Base-by-base conservation (phyloP, 2,888 invertebrate species). In the Cabera pusaria region DNA sequence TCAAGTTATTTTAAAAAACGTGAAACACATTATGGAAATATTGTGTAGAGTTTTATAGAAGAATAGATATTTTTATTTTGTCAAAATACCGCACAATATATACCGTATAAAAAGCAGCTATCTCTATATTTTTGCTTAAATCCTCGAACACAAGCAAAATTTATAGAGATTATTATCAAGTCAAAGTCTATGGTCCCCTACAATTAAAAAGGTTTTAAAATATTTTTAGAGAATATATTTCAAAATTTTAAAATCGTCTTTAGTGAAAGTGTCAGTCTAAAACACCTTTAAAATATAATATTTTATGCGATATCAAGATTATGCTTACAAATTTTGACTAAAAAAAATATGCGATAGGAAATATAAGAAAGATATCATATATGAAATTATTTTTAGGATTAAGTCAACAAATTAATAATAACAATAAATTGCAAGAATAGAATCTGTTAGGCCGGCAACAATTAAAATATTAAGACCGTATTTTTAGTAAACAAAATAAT, bases 121-220 rank as follows among this genome's bases (percentile, higher is more conserved):
- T 69, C 58, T 62, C 62, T 67, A 62, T 70, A 69, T 61, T 64
- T 72, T 70, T 60, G 59, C 61, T 64, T 36, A 14, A 23, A 26
- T 21, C 1, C 11, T 24, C 26, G 12, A 45, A 46, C 38, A 51
- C 53, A 66, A 73, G 69, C 64, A 72, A 72, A 72, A 73, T 68
- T 27, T 32, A 75, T 60, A 72, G 59, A 70, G 65, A 65, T 55
- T 47, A 55, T n/a, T n/a, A n/a, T 61, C 52, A 50, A 52, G 59
- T 66, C 66, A 64, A 64, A 59, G 55, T 74, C 84, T 84, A 84
- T 85, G 85, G 85, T 84, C 84, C 85, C n/a, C 85, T 83, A 84
- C 77, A 71, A 69, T 75, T 52, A 67, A 72, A 72, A 69, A 59
- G 47, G 56, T 67, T 3, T 67, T 42, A 40, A 58, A 51, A 57